These are phyloP conservation scores for Alfaro cultratus DNA, from an alignment of 2,797 vertebrate genomes.

Conservation along the genomic window DNA sequence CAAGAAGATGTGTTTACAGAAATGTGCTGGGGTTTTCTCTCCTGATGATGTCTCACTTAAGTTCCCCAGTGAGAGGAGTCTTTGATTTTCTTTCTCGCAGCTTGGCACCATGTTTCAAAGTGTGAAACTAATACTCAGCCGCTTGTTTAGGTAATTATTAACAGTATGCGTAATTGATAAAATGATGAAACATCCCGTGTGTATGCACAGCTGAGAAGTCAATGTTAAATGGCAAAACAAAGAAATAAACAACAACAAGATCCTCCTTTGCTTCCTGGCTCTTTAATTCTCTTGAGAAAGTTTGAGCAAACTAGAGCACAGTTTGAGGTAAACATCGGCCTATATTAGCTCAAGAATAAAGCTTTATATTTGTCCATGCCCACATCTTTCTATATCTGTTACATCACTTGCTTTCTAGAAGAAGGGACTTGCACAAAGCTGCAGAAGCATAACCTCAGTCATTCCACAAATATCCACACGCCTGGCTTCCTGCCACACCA, in stretches of 20 bases:
- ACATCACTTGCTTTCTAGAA: constrained; percentile 28
- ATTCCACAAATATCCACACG: constrained; percentile 49
- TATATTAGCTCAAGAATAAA: constrained; percentile 8
- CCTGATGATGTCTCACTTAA: constrained; percentile 27
- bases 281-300: constrained; percentile 53
- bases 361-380: background rate
- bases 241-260: constrained; percentile 55
- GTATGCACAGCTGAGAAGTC: constrained; percentile 20
- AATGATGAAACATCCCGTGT: constrained; percentile 29
- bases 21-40: constrained; percentile 40
- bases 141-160: constrained; percentile 43
- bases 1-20: constrained; percentile 44
- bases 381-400: constrained; percentile 11
- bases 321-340: constrained; percentile 25
- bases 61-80: constrained; percentile 15
- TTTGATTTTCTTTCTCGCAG: constrained; percentile 26
- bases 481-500: constrained; percentile 38
- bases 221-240: constrained; percentile 47
- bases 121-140: constrained; percentile 23
- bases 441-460: constrained; percentile 33
- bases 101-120: constrained; percentile 14
- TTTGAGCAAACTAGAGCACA: constrained; percentile 21
- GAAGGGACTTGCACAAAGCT: constrained; percentile 26
- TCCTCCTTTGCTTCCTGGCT: constrained; percentile 31
- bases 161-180: constrained; percentile 39